Evolutionary conservation across 2,113 vertebrate genomes (phyloP).

Genomic region (Melanerpes aurifrons): DNA sequence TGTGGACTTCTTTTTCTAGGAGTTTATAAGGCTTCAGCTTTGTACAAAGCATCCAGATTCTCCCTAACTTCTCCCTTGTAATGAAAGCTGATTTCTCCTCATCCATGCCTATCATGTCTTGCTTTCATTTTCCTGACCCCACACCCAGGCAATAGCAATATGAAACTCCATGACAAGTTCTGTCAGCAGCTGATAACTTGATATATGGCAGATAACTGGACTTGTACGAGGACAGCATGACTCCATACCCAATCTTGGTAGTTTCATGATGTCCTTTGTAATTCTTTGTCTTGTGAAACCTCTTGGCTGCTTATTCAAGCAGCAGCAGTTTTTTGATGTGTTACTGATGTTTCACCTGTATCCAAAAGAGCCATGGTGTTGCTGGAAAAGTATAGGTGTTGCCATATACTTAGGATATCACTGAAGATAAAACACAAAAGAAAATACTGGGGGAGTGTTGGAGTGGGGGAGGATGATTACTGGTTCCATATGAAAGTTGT

Average conservation of each 20-base stretch:
- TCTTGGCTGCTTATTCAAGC: not conserved
- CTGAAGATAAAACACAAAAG: not conserved
- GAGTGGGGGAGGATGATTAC: not conserved
- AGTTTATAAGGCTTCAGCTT: not conserved
- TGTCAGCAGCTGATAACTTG: not conserved
- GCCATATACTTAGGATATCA: not conserved
- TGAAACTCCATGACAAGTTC: not conserved
- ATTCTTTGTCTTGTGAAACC: not conserved
- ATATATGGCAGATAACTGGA: not conserved
- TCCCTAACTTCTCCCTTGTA: not conserved
- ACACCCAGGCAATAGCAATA: not conserved
- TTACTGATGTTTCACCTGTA: not conserved
- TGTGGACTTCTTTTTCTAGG: not conserved
- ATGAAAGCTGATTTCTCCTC: not conserved
- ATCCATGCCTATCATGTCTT: not conserved
- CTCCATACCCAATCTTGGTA: not conserved
- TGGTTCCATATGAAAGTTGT: not conserved
- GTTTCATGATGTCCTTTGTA: rapidly evolving
- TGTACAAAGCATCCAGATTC: not conserved
- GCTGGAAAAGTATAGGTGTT: not conserved
- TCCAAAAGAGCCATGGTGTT: not conserved
- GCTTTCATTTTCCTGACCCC: not conserved
- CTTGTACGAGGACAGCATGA: not conserved
- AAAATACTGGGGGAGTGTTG: not conserved
- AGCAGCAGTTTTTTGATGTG: not conserved